Conservation (phyloP, 2,113 vertebrate species). For the Taxidea taxus region DNA sequence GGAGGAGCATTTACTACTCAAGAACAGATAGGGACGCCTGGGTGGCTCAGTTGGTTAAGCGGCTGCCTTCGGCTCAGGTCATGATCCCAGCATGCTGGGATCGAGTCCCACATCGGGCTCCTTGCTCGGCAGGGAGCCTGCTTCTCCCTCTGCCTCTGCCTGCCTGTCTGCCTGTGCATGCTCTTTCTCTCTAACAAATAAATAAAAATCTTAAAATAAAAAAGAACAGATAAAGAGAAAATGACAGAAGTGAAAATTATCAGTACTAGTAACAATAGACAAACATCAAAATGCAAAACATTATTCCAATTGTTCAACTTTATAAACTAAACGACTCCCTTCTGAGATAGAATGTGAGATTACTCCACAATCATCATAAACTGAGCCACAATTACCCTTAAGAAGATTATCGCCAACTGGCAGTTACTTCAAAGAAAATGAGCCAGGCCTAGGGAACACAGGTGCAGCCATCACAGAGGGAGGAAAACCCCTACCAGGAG, state of each 20-base stretch:
- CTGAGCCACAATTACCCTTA: slow-evolving; percentile 43
- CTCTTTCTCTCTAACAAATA: too few species aligned
- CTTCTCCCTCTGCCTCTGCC: too few species aligned
- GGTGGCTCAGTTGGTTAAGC: too few species aligned
- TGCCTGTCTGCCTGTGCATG: too few species aligned
- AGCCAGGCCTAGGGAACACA: not conserved
- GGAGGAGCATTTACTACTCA: not conserved
- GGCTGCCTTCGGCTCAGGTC: too few species aligned
- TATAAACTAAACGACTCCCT: not conserved
- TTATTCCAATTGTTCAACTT: not conserved
- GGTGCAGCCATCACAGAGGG: not conserved
- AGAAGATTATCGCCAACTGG: slow-evolving; percentile 53
- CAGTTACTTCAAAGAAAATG: slow-evolving; percentile 7
- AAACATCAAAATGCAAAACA: not conserved
- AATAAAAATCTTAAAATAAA: too few species aligned
- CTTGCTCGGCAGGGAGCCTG: too few species aligned
- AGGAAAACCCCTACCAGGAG: not conserved
- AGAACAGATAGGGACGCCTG: too few species aligned
- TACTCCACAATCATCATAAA: slow-evolving; percentile 37
- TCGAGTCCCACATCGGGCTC: too few species aligned
- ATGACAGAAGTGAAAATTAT: not conserved
- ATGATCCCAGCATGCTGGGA: too few species aligned
- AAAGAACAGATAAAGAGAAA: not conserved
- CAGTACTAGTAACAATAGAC: not conserved
- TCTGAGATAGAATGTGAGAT: slow-evolving; percentile 34